These are phyloP conservation scores for Caenorhabditis uteleia DNA, from an alignment of 2,888 invertebrate species.

Conservation along the genomic window DNA sequence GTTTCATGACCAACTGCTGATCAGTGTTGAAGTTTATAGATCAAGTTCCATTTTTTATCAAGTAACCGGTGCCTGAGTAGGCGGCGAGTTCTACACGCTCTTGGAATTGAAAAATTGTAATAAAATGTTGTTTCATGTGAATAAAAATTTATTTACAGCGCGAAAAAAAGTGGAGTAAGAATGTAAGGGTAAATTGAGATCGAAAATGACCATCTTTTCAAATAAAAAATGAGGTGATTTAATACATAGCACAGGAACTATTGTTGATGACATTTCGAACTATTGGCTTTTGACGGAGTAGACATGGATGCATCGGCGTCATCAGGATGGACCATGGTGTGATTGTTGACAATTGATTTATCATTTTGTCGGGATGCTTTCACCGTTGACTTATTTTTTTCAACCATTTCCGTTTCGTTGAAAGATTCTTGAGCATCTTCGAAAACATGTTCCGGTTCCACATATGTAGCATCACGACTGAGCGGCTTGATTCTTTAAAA, in stretches of 20 bases:
- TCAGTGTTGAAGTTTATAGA: no score
- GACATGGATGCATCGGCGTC: not conserved
- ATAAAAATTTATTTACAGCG: no score
- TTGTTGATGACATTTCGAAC: constrained; percentile 2
- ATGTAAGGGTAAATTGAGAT: no score
- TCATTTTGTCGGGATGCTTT: not conserved
- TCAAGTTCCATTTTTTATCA: no score
- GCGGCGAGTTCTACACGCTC: no score
- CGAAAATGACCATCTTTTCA: no score
- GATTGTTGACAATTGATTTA: not conserved
- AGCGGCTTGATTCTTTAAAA: not conserved
- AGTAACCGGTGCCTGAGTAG: no score
- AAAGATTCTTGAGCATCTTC: constrained; percentile 4
- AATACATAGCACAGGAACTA: constrained; percentile 1
- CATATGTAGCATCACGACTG: constrained; percentile 1
- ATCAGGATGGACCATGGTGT: constrained; percentile 1
- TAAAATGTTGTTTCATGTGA: no score
- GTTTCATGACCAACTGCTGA: no score
- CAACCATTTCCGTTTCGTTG: not conserved
- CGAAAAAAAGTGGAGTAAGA: no score
- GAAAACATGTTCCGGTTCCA: not conserved
- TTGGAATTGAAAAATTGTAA: no score
- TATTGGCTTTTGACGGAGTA: constrained; percentile 3
- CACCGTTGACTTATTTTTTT: not conserved
- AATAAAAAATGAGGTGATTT: no score